Evolutionary conservation across 2,888 invertebrate species (phyloP).

Genomic region (Melieria picta): DNA sequence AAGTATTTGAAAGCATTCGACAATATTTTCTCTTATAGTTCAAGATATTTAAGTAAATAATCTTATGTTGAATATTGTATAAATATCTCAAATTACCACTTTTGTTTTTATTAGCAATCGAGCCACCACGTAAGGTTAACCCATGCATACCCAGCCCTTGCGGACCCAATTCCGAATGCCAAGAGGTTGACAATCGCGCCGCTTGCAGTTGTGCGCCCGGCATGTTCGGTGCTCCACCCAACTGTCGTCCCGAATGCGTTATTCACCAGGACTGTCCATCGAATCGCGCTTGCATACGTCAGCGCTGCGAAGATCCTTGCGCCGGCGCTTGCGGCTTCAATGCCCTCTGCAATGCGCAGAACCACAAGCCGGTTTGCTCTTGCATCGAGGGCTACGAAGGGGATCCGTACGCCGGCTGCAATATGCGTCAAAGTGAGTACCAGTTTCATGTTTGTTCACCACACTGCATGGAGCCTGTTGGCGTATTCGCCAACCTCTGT

Average conservation of each 20-base stretch:
- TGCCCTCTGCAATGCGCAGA: conserved; percentile 76
- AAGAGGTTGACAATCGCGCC: conserved; percentile 73
- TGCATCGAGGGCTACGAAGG: conserved; percentile 78
- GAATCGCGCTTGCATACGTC: conserved; percentile 77
- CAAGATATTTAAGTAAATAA: too few species aligned
- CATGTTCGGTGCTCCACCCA: conserved; percentile 82
- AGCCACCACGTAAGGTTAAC: conserved; percentile 67
- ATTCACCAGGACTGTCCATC: conserved; percentile 79
- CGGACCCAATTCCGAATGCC: conserved; percentile 81
- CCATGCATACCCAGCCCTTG: conserved; percentile 80
- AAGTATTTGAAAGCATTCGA: conserved; percentile 42
- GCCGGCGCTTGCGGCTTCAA: conserved; percentile 79
- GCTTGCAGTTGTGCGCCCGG: conserved; percentile 80
- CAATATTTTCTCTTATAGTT: neutral
- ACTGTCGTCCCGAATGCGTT: conserved; percentile 80
- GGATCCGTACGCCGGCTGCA: conserved; percentile 83
- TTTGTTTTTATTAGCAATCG: conserved; percentile 59
- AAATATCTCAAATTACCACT: neutral
- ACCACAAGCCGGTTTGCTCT: conserved; percentile 79
- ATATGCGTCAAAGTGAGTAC: conserved; percentile 71
- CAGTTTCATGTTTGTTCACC: conserved; percentile 32
- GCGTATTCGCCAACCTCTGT: neutral
- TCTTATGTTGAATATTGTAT: neutral
- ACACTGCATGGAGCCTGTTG: conserved; percentile 39
- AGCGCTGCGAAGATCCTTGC: conserved; percentile 79